Conservation (phyloP, 92 coral and sea anemone species). For the Heliopora coerulea region DNA sequence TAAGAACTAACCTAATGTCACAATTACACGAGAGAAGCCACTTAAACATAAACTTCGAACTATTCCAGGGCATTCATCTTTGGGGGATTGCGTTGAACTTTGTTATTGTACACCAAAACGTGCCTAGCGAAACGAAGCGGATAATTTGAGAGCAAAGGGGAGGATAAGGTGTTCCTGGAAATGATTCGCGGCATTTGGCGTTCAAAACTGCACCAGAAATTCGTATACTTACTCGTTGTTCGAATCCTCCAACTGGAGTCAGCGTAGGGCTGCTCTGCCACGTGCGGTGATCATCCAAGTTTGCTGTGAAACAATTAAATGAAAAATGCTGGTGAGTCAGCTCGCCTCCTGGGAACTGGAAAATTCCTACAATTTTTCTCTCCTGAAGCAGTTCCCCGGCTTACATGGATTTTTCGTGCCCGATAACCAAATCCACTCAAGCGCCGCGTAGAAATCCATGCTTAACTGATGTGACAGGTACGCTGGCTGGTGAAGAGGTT, state of each 20-base stretch:
- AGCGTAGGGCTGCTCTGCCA: conserved; percentile 71
- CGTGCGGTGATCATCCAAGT: conserved; percentile 94
- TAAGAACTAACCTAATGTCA: neutral
- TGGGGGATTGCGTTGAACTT: neutral
- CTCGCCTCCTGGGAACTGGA: neutral
- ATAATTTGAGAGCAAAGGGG: neutral
- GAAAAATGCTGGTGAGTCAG: neutral
- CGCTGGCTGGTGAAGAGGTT: conserved; percentile 4
- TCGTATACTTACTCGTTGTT: conserved; percentile 21
- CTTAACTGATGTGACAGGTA: conserved; percentile 18
- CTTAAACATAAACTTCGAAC: neutral
- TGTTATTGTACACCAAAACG: conserved; percentile 32
- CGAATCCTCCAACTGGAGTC: conserved; percentile 34
- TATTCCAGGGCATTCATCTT: neutral
- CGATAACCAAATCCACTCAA: neutral
- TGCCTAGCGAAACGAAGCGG: conserved; percentile 7
- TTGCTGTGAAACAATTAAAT: conserved; percentile 54
- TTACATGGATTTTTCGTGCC: neutral
- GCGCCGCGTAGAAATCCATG: conserved; percentile 33
- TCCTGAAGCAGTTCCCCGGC: neutral
- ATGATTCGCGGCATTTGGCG: no score
- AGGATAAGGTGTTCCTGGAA: neutral
- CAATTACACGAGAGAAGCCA: neutral
- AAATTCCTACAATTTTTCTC: neutral
- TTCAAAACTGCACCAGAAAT: no score